Evolutionary conservation across 1,140 invertebrate species (phyloP).

Genomic region (Cyclina sinensis): DNA sequence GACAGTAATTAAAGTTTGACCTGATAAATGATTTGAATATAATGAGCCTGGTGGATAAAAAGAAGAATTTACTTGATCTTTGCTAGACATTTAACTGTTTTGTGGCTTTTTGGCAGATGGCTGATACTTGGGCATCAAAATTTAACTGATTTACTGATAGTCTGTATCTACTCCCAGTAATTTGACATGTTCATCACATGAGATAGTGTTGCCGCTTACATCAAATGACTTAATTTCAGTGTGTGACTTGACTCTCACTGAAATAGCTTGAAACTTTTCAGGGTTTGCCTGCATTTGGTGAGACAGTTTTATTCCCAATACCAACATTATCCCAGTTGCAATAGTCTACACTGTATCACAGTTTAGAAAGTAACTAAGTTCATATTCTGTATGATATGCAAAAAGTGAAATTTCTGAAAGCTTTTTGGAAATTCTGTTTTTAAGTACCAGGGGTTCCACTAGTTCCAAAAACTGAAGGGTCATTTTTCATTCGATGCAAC

Average conservation of each 20-base stretch:
- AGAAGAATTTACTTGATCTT: slow-evolving; percentile 46
- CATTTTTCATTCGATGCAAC: no score
- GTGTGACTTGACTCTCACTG: slow-evolving; percentile 36
- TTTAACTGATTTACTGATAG: slow-evolving; percentile 44
- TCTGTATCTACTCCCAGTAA: slow-evolving; percentile 53
- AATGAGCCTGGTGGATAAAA: neutral
- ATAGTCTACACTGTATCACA: no score
- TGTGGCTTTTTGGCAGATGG: slow-evolving; percentile 64
- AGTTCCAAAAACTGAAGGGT: no score
- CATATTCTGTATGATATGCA: no score
- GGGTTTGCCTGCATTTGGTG: slow-evolving; percentile 71
- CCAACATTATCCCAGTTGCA: no score
- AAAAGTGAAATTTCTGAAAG: no score
- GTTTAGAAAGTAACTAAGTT: no score
- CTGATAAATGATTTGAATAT: slow-evolving; percentile 64
- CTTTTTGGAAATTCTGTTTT: no score
- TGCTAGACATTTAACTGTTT: slow-evolving; percentile 66
- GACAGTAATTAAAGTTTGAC: slow-evolving; percentile 66
- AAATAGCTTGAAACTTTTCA: slow-evolving; percentile 65
- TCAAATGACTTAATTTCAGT: slow-evolving; percentile 44
- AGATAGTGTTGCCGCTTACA: slow-evolving; percentile 9
- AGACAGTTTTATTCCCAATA: no score
- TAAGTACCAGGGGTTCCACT: no score
- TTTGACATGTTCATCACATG: slow-evolving; percentile 61
- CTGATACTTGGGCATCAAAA: slow-evolving; percentile 63